Base-by-base conservation (phyloP, 1,140 invertebrate genomes). In the Hyles vespertilio region DNA sequence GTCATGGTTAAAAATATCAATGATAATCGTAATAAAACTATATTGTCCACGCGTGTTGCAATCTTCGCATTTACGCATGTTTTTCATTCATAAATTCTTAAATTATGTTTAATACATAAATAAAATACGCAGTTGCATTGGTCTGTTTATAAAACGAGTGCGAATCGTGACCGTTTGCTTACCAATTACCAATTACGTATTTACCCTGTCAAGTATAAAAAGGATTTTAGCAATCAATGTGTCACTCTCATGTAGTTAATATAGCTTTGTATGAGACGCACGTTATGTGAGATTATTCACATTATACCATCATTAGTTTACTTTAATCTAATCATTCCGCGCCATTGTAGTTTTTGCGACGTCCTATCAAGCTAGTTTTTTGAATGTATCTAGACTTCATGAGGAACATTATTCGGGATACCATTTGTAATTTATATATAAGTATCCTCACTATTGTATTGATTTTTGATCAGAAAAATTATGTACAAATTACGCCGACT, bases 261-360 rank as follows among this genome's bases (percentile, higher is more conserved):
- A 32, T 51, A 44, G 22, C n/a, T 67, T 56, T 43, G 47, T 55
- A 68, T 63, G 60, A 48, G 47, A 59, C 62, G 56, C 74, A 76
- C 74, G 71, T 74, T 72, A 56, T 70, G 65, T 69, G 71, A 74
- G 62, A 65, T 60, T 66, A 72, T 71, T 76, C 65, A 55, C 43
- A 58, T 58, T 59, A 63, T 55, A 32, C 55, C 48, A 55, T 50
- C 44, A 51, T 32, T 58, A 50, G 47, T 12, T 32, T 55, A 32
- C 12, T 56, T 12, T 36, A 45, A 54, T 54, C 8, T 32, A 11
- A 43, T 11, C 40, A 54, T 22, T 22, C 22, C 22, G 22, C 22
- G 22, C 22, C 22, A 54, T 54, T 54, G 36, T 40, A 8, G 36
- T 40, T 40, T 40, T 40, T 40, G 36, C 36, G 5, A 40, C 36